Conservation (phyloP, 2,113 vertebrate genomes). For the Mixornis gularis region DNA sequence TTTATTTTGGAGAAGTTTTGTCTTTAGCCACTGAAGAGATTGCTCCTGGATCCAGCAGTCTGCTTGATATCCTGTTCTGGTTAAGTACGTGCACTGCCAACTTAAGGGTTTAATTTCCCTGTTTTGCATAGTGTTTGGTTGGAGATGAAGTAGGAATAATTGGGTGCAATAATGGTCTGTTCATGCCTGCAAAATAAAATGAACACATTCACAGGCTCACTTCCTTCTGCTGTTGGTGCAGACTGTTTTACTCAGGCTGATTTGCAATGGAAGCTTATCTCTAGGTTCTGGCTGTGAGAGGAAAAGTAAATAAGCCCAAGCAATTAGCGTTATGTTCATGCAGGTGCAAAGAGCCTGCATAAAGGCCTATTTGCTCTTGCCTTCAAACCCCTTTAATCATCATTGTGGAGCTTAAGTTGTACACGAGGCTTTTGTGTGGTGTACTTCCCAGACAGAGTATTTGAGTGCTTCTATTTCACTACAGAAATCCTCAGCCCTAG, state of each 20-base stretch:
- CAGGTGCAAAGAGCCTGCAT: slow-evolving; percentile 38
- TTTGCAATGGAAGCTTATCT: slow-evolving; percentile 38
- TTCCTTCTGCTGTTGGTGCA: slow-evolving; percentile 21
- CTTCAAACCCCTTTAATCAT: slow-evolving; percentile 9
- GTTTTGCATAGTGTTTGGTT: slow-evolving; percentile 12
- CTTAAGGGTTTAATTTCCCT: slow-evolving; percentile 1
- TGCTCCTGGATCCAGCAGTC: background rate
- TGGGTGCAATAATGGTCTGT: background rate
- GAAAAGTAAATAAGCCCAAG: slow-evolving; percentile 45
- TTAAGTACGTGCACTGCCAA: background rate
- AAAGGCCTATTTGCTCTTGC: slow-evolving; percentile 16
- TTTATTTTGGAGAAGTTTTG: background rate
- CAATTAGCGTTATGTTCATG: slow-evolving; percentile 24
- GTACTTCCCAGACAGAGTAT: background rate
- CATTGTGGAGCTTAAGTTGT: background rate
- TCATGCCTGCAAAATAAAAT: slow-evolving; percentile 35
- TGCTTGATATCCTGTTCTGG: background rate
- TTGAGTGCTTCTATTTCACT: background rate
- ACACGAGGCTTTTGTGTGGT: background rate
- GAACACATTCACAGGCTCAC: background rate
- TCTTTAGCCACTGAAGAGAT: background rate
- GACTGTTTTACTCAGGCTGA: slow-evolving; percentile 1
- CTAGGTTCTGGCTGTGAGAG: slow-evolving; percentile 13
- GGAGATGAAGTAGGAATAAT: slow-evolving; percentile 35
- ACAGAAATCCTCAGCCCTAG: background rate